Conservation (phyloP, 1,140 invertebrate genomes). For the Harlomillsia oculata region DNA sequence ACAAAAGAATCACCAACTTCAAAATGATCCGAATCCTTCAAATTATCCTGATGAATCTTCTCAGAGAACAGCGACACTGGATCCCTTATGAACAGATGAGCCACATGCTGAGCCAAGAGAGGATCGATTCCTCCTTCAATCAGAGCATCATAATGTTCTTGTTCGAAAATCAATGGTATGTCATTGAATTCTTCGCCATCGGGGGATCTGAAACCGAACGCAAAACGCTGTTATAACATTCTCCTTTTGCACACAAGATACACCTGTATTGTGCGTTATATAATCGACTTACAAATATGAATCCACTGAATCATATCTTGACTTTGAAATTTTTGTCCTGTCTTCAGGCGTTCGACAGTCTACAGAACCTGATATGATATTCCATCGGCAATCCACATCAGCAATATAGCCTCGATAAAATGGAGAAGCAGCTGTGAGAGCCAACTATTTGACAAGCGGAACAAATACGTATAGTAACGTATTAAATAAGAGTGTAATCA, state of each 20-base stretch:
- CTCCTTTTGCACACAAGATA: background rate
- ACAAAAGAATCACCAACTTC: conserved; percentile 54
- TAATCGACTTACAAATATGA: conserved; percentile 65
- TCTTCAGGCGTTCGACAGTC: conserved; percentile 94
- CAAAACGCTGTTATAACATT: background rate
- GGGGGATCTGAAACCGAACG: conserved; percentile 19
- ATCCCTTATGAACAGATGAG: conserved; percentile 97
- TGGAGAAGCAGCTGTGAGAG: conserved; percentile 91
- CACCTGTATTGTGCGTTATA: background rate
- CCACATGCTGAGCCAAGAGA: conserved; percentile 83
- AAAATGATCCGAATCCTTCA: conserved; percentile 94
- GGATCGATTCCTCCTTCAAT: conserved; percentile 80
- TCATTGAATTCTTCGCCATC: conserved; percentile 63
- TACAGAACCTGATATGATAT: conserved; percentile 85
- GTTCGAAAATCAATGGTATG: conserved; percentile 76
- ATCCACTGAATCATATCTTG: conserved; percentile 95
- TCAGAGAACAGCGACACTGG: conserved; percentile 92
- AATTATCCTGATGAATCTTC: conserved; percentile 88
- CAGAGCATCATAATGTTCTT: conserved; percentile 69
- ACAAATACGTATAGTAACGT: background rate
- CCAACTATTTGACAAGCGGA: conserved; percentile 52
- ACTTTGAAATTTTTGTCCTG: conserved; percentile 85
- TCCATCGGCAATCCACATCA: conserved; percentile 95
- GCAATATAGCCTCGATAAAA: conserved; percentile 85
- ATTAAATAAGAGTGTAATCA: background rate